Conservation (phyloP, 2,797 vertebrate genomes). For the Pteronotus mesoamericanus region DNA sequence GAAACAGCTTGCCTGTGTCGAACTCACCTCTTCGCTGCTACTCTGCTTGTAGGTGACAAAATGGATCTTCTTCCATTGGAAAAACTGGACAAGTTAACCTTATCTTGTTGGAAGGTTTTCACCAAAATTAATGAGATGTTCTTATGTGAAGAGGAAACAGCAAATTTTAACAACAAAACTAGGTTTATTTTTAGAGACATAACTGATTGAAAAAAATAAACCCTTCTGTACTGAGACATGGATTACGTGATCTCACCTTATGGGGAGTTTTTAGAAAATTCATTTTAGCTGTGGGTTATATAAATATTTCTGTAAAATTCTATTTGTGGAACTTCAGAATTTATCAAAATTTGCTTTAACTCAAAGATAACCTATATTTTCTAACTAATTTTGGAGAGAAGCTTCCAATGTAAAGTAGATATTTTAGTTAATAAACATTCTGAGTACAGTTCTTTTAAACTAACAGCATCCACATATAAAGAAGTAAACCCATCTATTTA, state of each 20-base stretch:
- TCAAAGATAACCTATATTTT: conserved; percentile 50
- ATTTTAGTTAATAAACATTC: conserved; percentile 49
- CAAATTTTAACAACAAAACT: conserved; percentile 72
- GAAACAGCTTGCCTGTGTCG: neutral
- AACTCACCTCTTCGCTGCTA: conserved; percentile 59
- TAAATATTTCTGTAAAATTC: conserved; percentile 70
- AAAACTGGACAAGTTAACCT: conserved; percentile 47
- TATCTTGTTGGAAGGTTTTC: conserved; percentile 55
- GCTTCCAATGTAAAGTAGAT: conserved; percentile 27
- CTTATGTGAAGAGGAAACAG: conserved; percentile 60
- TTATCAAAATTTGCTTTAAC: conserved; percentile 43
- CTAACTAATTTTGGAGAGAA: conserved; percentile 50
- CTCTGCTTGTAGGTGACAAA: neutral
- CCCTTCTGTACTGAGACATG: conserved; percentile 66
- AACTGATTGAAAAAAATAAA: conserved; percentile 62
- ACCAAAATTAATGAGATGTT: conserved; percentile 64
- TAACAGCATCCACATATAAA: neutral
- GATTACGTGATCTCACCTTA: conserved; percentile 74
- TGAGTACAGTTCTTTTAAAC: neutral
- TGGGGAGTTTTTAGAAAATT: conserved; percentile 70
- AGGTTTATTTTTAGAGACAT: conserved; percentile 71
- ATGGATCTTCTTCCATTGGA: neutral
- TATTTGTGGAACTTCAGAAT: conserved; percentile 58
- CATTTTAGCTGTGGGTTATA: conserved; percentile 63
- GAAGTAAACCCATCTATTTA: neutral